Base-by-base conservation (phyloP, 2,113 vertebrate genomes). In the Clupea harengus region DNA sequence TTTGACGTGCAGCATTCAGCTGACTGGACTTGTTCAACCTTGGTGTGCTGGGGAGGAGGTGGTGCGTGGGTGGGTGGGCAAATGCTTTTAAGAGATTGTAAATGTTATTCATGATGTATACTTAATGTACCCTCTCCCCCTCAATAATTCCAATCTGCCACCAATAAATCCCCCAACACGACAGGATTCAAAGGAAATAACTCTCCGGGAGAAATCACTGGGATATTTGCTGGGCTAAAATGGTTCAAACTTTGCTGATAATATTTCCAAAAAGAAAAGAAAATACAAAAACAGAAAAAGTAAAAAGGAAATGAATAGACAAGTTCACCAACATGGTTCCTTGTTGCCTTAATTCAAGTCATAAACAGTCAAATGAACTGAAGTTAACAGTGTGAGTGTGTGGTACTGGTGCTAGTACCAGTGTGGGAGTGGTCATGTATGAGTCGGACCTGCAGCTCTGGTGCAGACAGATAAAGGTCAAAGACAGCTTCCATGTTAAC, bases 71-170 rank as follows among this genome's bases (percentile, higher is more conserved):
- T 72, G 89, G 85, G 85, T 85, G 64, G n/a, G 86, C 84, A 87
- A 88, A 87, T 91, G 91, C 91, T 93, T 92, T 89, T 85, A 89
- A 89, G 88, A 88, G 81, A 88, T 54, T 85, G 84, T 22, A 67
- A 88, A 86, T 85, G 83, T 86, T 75, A 75, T 84, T 89, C 49
- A 75, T 88, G 82, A 49, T 82, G 67, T 82, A 87, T 32, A 83
- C 60, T 81, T 85, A 85, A 90, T 72, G 89, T 81, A 89, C 82
- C 60, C 72, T 25, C 52, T 8, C 82, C 82, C 78, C 47, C 1
- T 54, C 80, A 17, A 83, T 87, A 88, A 81, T 87, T 91, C 87
- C 83, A 90, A 88, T 91, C 86, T 81, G 89, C 89, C 82, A 85
- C 81, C 82, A 89, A 91, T 91, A 91, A 89, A 91, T 90, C 84